A percentile compares a stretch with the other conserved stretches of the same genome.
Evolutionary conservation across 2,113 vertebrate species (phyloP).

Genomic region (Nansenia antarctica): DNA sequence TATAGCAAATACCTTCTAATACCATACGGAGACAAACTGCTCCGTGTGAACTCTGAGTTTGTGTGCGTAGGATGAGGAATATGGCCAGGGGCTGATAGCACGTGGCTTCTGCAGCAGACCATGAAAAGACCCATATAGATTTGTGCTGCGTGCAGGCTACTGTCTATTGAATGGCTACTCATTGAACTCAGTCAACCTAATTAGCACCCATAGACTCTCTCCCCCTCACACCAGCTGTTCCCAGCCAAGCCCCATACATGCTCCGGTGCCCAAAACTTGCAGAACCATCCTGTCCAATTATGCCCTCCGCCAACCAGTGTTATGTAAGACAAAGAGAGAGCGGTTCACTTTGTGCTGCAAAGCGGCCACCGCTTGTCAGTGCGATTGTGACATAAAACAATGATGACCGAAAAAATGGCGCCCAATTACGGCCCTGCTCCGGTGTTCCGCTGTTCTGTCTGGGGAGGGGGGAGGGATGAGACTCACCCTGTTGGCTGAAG

Average conservation of each 20-base stretch:
- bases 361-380: no score
- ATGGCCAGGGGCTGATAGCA: constrained; percentile 9
- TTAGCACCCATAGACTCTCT: constrained; percentile 50
- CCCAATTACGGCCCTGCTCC: no score
- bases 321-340: no score
- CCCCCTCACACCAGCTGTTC: constrained; percentile 38
- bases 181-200: constrained; percentile 37
- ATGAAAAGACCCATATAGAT: constrained; percentile 34
- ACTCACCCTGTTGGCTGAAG: constrained; percentile 89
- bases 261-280: constrained; percentile 32
- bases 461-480: constrained; percentile 20
- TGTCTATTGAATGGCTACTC: constrained; percentile 48
- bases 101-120: constrained; percentile 17
- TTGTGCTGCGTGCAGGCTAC: constrained; percentile 22
- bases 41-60: background rate
- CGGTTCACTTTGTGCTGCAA: no score
- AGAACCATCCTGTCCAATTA: constrained; percentile 29
- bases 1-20: constrained; percentile 14
- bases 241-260: no score
- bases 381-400: no score
- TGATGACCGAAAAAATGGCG: no score
- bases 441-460: no score
- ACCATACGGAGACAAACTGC: constrained; percentile 37
- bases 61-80: background rate
- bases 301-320: no score